These are phyloP conservation scores for Homarus americanus DNA, from an alignment of 1,140 invertebrate species.

Conservation along the genomic window DNA sequence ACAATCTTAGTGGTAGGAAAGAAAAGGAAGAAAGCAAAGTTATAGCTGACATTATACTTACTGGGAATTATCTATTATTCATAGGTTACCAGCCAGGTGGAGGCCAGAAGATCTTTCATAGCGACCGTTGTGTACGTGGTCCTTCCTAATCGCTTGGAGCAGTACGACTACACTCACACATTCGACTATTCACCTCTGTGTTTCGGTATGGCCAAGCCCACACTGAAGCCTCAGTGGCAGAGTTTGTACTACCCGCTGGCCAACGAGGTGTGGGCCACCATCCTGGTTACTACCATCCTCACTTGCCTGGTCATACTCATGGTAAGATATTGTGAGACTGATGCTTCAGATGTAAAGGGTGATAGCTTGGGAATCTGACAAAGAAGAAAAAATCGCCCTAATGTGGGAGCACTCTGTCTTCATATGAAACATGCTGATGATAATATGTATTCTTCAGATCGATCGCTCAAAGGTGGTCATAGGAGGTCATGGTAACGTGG, in stretches of 20 bases:
- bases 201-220: slow-evolving; percentile 32
- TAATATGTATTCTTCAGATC: no score
- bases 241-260: slow-evolving; percentile 22
- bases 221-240: slow-evolving; percentile 24
- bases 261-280: slow-evolving; percentile 14
- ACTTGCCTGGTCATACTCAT: neutral
- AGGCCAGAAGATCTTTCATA: neutral
- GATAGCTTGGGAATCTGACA: no score
- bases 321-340: slow-evolving; percentile 19
- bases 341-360: no score
- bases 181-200: neutral
- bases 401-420: no score
- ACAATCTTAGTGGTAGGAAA: neutral
- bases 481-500: no score
- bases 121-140: neutral
- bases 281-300: neutral
- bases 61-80: neutral
- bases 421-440: no score
- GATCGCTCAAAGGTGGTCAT: no score
- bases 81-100: slow-evolving; percentile 1
- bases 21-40: neutral
- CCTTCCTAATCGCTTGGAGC: neutral
- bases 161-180: slow-evolving; percentile 12
- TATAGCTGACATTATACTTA: neutral
- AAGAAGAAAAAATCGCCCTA: no score